Percentiles rank a stretch among this genome's conserved stretches.
Evolutionary conservation across 2,797 vertebrate genomes (phyloP).

Genomic region (Acestrorhynchus altus): DNA sequence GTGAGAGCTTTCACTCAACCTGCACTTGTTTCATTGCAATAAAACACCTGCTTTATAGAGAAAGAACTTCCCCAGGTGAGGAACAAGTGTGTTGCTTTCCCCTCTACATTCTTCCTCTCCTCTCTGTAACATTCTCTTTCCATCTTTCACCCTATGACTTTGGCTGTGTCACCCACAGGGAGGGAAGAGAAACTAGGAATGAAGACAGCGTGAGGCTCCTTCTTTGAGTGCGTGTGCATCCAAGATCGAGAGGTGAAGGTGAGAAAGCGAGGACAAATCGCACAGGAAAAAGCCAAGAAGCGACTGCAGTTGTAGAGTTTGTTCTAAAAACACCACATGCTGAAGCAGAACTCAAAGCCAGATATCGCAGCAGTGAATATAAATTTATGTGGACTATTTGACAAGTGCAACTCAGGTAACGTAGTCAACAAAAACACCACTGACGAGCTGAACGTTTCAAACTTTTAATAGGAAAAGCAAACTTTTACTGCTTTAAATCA

Average conservation of each 20-base stretch:
- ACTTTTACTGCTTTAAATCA: not conserved
- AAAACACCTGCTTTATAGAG: constrained; percentile 61
- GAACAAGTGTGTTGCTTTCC: constrained; percentile 11
- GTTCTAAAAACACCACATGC: not conserved
- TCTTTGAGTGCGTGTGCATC: not conserved
- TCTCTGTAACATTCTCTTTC: not conserved
- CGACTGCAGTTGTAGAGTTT: not conserved
- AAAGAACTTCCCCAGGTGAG: constrained; percentile 53
- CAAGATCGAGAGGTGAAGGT: constrained; percentile 8
- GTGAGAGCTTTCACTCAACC: constrained; percentile 59
- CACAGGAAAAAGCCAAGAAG: constrained; percentile 15
- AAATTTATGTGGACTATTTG: not conserved
- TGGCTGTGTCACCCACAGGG: constrained; percentile 27
- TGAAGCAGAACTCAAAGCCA: not conserved
- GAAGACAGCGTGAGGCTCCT: constrained; percentile 17
- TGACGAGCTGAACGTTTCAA: not conserved
- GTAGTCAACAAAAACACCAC: not conserved
- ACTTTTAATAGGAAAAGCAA: not conserved
- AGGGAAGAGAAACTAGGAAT: constrained; percentile 4
- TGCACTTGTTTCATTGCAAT: constrained; percentile 47
- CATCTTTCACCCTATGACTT: constrained; percentile 27
- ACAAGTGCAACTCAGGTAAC: not conserved
- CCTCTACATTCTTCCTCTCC: not conserved
- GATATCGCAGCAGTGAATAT: not conserved
- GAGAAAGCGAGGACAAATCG: not conserved